Evolutionary conservation across 2,113 vertebrate species (phyloP), one percentile per base, ranked within the genome.

Genomic region (Mesembrinibis cayennensis): DNA sequence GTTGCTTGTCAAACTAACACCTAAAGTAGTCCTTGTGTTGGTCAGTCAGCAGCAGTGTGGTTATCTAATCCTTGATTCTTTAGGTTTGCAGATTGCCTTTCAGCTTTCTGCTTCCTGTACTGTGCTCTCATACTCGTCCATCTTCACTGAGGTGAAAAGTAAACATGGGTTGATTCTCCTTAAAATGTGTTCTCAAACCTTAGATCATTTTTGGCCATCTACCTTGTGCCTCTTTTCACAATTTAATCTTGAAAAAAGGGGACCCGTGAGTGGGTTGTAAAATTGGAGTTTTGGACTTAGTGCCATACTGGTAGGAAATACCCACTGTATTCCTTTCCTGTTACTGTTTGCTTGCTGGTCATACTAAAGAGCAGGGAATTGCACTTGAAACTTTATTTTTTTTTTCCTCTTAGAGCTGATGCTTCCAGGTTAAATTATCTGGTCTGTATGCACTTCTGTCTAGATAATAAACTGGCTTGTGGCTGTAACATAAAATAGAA

Each of bases 41-140:
- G 16, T 56, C 3, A 2, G 11, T 72, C 29, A 16, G 18, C 61
- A 70, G 23, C 19, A 11, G 11, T 16, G 44, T 74, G 61, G 11
- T 50, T 85, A 6, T 63, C 38, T 87, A 26, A 32, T 84, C 29
- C 3, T 58, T 71, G 20, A 8, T 50, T 91, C 34, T 74, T 22
- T 84, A 45, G 19, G 12, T 36, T 70, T 90, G 38, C 12, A 2
- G 45, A 77, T 19, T 22, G 91, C 8, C 22, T 78, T 69, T 36
- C 38, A 69, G 12, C 7, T 59, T 86, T 92, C 26, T 66, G 40
- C 16, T 56, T 52, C 44, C 40, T 55, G 19, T 2, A 2, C 23
- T 70, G 18, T 66, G 44, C 4, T 82, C 1, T 61, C 2, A 0
- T 26, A 26, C 5, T 8, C 9, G 4, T 53, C 13, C 25, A 5